Conservation (phyloP, 2,797 vertebrate genomes). For the Clarias platycephalus region DNA sequence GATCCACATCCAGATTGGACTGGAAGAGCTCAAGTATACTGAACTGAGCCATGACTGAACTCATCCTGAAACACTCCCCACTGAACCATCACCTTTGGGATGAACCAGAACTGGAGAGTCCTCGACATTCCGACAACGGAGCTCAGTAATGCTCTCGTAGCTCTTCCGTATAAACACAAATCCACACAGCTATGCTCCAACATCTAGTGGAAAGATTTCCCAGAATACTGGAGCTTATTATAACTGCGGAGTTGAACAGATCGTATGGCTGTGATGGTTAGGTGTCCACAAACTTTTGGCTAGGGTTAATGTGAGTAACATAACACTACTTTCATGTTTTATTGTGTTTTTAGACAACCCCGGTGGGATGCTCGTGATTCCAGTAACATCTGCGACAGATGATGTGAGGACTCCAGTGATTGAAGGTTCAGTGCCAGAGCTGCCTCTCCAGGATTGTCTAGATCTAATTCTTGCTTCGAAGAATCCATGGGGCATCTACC, state of each 20-base stretch:
- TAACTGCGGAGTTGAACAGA: neutral
- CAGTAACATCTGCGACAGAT: slow-evolving; percentile 51
- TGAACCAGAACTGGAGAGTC: neutral
- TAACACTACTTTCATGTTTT: neutral
- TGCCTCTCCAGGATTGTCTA: slow-evolving; percentile 64
- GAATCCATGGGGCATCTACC: slow-evolving; percentile 69
- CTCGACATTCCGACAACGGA: neutral
- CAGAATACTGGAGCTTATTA: neutral
- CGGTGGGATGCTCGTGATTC: slow-evolving; percentile 75
- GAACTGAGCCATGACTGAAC: neutral
- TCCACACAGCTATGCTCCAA: neutral
- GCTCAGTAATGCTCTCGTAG: neutral
- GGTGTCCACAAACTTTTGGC: neutral
- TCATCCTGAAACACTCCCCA: no score
- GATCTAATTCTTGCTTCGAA: slow-evolving; percentile 56
- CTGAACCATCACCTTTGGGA: neutral
- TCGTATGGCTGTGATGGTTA: neutral
- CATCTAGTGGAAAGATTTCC: neutral
- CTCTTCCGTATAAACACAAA: neutral
- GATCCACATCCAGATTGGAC: neutral
- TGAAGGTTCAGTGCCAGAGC: slow-evolving; percentile 39
- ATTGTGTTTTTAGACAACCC: slow-evolving; percentile 60
- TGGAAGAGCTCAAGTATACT: neutral
- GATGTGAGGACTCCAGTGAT: slow-evolving; percentile 60
- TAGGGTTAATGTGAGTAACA: neutral